Evolutionary conservation across 92 coral and sea anemone species (phyloP), one percentile per base, ranked within the genome.

Genomic region (Hydrozoanthus gracilis): DNA sequence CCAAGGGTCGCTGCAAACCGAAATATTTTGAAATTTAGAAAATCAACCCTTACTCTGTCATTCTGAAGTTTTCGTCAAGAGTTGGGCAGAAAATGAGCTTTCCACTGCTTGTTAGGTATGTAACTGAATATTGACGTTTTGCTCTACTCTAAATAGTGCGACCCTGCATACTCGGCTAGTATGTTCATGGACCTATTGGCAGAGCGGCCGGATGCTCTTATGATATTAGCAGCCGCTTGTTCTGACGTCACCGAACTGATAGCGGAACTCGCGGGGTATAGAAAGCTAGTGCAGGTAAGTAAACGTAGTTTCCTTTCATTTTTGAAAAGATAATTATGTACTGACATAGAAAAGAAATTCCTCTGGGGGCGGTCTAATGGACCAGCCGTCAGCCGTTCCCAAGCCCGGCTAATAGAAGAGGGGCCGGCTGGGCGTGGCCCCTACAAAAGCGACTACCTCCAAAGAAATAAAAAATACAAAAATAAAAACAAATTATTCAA

Each of bases 181-280:
- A 89, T 90, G 91, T 94, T 94, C 73, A 95, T 94, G 96, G 94
- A 94, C 56, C 84, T 96, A 49, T 68, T 96, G 89, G 79, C 87
- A 46, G 91, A 94, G 14, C 83, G 91, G 50, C 93, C 96, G 1
- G 71, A 78, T 54, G 73, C 85, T 39, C 88, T 90, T 48, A 92
- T 91, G 83, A 51, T 93, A 5, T 90, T 94, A 44, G 98, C 98
- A 17, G 98, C 98, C 4, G 98, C 98, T 20, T 96, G 98, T 86
- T 96, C 98, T 72, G 96, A 92, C 51, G 95, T 95, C 84, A 96
- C 98, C 4, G 95, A 92, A 71, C 83, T 91, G 10, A 55, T 94
- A 62, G 98, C 98, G 5, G 94, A 92, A 83, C 87, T 96, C 83
- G 91, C 98, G 8, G 96, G 95, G 27, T 92, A 92, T 86, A 88